Conservation (phyloP, 2,113 vertebrate species). For the Scortum barcoo region DNA sequence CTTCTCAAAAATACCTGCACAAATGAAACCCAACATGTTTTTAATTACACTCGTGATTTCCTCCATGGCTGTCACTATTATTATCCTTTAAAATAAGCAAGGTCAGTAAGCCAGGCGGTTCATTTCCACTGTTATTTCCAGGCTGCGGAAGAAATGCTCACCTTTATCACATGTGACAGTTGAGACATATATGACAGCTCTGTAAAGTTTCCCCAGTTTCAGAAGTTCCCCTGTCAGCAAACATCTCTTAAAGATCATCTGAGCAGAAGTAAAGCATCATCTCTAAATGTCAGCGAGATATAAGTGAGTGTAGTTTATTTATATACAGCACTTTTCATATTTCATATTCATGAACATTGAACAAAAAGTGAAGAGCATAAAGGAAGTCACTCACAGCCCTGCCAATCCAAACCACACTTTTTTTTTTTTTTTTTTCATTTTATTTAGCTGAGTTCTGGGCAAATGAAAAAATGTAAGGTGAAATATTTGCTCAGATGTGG, state of each 20-base stretch:
- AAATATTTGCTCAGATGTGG: conserved; percentile 38
- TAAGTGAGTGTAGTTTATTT: no score
- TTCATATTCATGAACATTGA: no score
- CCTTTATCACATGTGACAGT: not conserved
- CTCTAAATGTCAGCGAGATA: not conserved
- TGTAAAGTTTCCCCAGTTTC: not conserved
- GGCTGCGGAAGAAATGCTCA: not conserved
- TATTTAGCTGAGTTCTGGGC: not conserved
- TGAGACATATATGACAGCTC: conserved; percentile 2
- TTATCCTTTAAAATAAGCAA: not conserved
- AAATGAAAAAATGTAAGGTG: conserved; percentile 1
- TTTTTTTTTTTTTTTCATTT: conserved; percentile 13
- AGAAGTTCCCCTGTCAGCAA: conserved; percentile 2
- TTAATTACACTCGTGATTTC: not conserved
- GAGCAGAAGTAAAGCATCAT: not conserved
- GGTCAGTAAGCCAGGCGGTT: not conserved
- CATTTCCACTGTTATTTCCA: not conserved
- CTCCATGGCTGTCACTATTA: not conserved
- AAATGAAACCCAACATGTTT: not conserved
- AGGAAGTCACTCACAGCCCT: not conserved
- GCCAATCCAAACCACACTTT: conserved; percentile 4
- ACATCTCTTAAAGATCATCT: not conserved
- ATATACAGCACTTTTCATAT: no score
- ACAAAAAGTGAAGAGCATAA: not conserved
- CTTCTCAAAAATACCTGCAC: not conserved